These are phyloP conservation scores for Ametastegia equiseti DNA, from an alignment of 2,888 invertebrate species.

Conservation along the genomic window DNA sequence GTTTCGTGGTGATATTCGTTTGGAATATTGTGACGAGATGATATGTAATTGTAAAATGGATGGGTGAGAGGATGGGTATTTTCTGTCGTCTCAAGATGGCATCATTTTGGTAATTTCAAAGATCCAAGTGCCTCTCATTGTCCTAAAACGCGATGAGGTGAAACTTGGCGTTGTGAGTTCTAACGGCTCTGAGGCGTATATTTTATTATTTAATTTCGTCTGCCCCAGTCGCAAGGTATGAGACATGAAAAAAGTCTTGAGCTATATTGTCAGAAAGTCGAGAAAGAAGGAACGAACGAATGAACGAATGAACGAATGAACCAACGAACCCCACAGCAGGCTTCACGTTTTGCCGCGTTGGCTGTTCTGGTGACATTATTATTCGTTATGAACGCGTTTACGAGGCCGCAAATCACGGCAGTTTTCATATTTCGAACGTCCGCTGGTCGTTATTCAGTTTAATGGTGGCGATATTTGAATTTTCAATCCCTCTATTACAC, in stretches of 20 bases:
- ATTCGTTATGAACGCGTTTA: constrained; percentile 76
- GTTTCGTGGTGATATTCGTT: not conserved
- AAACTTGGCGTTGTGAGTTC: constrained; percentile 39
- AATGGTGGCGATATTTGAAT: constrained; percentile 75
- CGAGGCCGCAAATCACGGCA: constrained; percentile 76
- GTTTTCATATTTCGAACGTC: constrained; percentile 76
- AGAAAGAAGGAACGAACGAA: constrained; percentile 34
- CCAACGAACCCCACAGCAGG: not conserved
- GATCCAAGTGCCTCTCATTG: constrained; percentile 45
- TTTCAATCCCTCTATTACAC: constrained; percentile 69
- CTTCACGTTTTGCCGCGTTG: constrained; percentile 51
- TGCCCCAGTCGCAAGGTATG: constrained; percentile 67
- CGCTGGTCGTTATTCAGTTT: constrained; percentile 75
- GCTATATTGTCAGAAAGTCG: constrained; percentile 68
- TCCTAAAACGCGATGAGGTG: constrained; percentile 60
- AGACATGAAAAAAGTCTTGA: constrained; percentile 72
- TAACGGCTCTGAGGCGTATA: constrained; percentile 61
- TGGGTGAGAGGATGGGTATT: not conserved
- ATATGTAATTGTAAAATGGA: not conserved
- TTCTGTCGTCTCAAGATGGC: not conserved
- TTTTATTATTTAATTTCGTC: constrained; percentile 76
- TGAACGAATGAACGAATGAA: constrained; percentile 28
- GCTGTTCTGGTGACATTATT: constrained; percentile 73
- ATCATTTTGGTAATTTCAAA: constrained; percentile 13
- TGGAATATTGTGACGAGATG: not conserved